Conservation (phyloP, 2,797 vertebrate species). For the Neopelma chrysocephalum region DNA sequence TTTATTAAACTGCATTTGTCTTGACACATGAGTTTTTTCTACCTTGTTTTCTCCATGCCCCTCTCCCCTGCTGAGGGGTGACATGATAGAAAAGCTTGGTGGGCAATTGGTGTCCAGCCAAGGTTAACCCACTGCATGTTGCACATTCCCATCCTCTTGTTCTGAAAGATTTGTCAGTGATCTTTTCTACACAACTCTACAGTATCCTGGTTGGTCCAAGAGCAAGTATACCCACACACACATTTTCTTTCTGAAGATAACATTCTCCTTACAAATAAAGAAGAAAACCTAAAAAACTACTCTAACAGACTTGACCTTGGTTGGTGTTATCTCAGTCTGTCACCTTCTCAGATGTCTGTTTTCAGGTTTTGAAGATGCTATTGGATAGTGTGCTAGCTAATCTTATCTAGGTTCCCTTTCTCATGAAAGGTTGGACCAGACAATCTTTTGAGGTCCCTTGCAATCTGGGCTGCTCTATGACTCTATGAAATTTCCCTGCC, state of each 20-base stretch:
- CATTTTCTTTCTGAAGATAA: not conserved
- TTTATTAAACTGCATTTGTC: not conserved
- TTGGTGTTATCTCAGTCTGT: not conserved
- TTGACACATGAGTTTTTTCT: not conserved
- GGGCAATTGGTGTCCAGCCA: not conserved
- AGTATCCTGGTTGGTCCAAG: not conserved
- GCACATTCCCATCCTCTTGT: not conserved
- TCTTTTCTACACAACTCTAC: not conserved
- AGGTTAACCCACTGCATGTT: not conserved
- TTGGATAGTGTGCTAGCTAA: not conserved
- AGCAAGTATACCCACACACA: not conserved
- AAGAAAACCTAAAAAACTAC: not conserved
- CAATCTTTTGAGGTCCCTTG: not conserved
- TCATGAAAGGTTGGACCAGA: not conserved
- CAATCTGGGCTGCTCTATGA: not conserved
- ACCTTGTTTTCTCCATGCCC: not conserved
- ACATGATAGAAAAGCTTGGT: not conserved
- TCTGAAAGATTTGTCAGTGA: not conserved
- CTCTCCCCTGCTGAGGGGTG: not conserved
- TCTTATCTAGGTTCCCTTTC: not conserved
- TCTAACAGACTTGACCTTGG: not conserved
- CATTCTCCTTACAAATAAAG: not conserved
- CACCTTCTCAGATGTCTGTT: not conserved
- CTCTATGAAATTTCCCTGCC: not conserved
- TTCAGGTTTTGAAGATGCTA: not conserved